Evolutionary conservation across 2,113 vertebrate genomes (phyloP).

Genomic region (Pseudopipra pipra): DNA sequence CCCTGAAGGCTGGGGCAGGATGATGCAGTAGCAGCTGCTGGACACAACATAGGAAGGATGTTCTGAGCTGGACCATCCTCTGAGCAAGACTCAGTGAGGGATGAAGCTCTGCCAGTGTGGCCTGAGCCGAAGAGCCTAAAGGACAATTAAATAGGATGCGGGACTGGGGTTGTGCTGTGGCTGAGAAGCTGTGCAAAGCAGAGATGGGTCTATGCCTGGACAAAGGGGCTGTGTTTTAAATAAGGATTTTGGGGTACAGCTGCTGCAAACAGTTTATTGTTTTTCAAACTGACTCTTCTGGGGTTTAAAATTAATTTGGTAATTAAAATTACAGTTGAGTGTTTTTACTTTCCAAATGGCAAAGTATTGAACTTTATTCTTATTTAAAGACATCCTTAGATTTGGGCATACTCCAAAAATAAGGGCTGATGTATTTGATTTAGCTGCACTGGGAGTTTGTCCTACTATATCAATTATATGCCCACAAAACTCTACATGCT

Average conservation of each 20-base stretch:
- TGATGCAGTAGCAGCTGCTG: not conserved
- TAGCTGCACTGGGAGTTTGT: not conserved
- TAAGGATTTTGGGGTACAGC: not conserved
- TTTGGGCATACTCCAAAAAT: not conserved
- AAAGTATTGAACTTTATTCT: not conserved
- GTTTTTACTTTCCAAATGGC: not conserved
- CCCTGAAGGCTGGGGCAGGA: not conserved
- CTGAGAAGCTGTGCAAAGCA: not conserved
- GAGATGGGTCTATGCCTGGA: not conserved
- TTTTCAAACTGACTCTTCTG: not conserved
- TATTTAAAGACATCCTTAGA: not conserved
- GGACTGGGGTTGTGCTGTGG: not conserved
- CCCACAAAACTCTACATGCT: not conserved
- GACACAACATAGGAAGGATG: not conserved
- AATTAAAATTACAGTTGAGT: not conserved
- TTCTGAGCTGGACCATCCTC: not conserved
- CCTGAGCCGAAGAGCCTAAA: not conserved
- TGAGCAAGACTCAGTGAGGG: not conserved
- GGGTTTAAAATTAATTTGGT: not conserved
- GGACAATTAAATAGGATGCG: accelerated
- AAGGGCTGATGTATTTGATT: not conserved
- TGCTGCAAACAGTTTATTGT: not conserved
- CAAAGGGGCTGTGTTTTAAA: not conserved
- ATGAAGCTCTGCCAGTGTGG: not conserved
- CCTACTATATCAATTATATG: not conserved